These are phyloP conservation scores for Tridacna gigas DNA, from an alignment of 2,888 invertebrate genomes.

Conservation along the genomic window DNA sequence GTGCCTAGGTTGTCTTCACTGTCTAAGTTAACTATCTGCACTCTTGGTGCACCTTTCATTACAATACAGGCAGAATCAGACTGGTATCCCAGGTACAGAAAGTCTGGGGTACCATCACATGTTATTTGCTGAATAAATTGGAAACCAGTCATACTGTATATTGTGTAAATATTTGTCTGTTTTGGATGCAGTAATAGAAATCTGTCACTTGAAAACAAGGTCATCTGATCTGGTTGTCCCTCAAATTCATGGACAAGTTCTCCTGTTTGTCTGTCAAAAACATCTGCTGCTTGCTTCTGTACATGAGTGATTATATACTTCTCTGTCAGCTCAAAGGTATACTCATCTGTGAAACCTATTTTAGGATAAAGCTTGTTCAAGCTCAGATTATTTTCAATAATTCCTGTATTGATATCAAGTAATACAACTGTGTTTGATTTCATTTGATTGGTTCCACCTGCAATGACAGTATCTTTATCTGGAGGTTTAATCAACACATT, in stretches of 20 bases:
- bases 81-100: constrained; percentile 32
- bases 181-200: constrained; percentile 62
- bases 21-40: constrained; percentile 54
- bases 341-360: constrained; percentile 69
- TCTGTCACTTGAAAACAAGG: constrained; percentile 56
- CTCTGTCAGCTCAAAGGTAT: constrained; percentile 62
- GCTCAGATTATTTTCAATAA: constrained; percentile 55
- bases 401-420: constrained; percentile 64
- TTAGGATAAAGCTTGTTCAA: constrained; percentile 69
- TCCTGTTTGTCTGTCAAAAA: constrained; percentile 61
- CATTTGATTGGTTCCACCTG: constrained; percentile 68
- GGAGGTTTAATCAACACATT: constrained; percentile 65
- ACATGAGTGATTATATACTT: constrained; percentile 59
- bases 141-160: constrained; percentile 55
- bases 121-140: constrained; percentile 54
- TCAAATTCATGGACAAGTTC: constrained; percentile 65
- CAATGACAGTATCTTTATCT: constrained; percentile 59
- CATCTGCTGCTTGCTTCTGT: constrained; percentile 60
- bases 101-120: constrained; percentile 44
- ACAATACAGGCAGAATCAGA: constrained; percentile 48
- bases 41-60: constrained; percentile 39
- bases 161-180: constrained; percentile 57
- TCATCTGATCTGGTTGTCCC: constrained; percentile 58
- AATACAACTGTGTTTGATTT: constrained; percentile 68
- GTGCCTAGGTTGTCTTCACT: constrained; percentile 51